phyloP scores from a whole-genome alignment of 2,888 invertebrate species.

The Brenthis hecate region DNA sequence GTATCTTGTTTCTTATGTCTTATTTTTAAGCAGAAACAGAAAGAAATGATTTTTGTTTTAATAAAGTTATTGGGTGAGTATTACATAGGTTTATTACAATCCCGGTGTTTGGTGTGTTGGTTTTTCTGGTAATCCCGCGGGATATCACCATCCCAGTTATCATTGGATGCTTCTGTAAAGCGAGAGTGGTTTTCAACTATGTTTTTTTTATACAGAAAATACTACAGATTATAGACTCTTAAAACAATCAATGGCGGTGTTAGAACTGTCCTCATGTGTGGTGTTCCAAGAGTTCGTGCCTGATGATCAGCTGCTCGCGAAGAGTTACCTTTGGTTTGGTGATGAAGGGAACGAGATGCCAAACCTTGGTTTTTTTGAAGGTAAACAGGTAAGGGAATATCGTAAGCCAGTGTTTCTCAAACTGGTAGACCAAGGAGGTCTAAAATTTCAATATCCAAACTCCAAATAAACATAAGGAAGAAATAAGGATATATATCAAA shows the following conservation, averaged over 20 bases:
- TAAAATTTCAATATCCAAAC: no score
- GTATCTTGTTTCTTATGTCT: no score
- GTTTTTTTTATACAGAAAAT: constrained; percentile 32
- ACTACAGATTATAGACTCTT: constrained; percentile 42
- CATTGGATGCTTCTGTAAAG: no score
- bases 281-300: constrained; percentile 53
- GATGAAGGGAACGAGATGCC: constrained; percentile 52
- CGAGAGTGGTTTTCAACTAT: background rate
- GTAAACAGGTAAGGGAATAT: constrained; percentile 54
- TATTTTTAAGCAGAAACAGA: no score
- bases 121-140: no score
- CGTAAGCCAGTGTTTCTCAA: background rate
- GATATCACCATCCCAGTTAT: no score
- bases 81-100: no score
- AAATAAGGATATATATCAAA: no score
- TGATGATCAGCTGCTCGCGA: constrained; percentile 45
- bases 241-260: constrained; percentile 52
- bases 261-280: constrained; percentile 57
- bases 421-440: background rate
- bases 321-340: constrained; percentile 54
- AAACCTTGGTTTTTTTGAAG: constrained; percentile 51
- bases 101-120: no score
- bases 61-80: no score
- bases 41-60: no score
- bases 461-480: no score